Percentiles rank a stretch among this genome's conserved stretches.
phyloP scores from a whole-genome alignment of 2,113 vertebrate genomes.

The Sinocyclocheilus anshuiensis region DNA sequence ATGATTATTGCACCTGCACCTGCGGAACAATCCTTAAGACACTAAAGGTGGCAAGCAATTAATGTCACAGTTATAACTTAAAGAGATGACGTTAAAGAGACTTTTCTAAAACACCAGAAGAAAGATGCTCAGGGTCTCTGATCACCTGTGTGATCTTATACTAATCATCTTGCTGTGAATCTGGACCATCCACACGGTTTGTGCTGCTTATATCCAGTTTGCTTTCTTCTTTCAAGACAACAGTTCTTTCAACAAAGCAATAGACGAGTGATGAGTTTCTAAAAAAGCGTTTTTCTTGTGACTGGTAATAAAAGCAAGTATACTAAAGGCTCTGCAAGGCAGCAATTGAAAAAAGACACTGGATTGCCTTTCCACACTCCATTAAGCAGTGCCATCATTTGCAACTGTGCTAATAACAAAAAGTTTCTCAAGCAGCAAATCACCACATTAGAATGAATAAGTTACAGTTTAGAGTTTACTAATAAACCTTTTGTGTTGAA shows the following conservation, averaged over 20 bases:
- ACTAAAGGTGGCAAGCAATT: background rate
- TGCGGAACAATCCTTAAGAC: background rate
- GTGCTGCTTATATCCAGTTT: background rate
- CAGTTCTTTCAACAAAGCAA: background rate
- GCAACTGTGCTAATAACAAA: background rate
- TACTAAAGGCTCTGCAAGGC: background rate
- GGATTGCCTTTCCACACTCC: background rate
- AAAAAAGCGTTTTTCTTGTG: background rate
- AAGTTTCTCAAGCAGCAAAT: background rate
- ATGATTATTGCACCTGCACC: background rate
- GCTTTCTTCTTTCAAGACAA: background rate
- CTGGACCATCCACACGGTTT: background rate
- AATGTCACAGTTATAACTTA: background rate
- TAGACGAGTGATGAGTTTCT: background rate
- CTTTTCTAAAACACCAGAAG: background rate
- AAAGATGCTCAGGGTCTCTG: background rate
- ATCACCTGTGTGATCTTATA: background rate
- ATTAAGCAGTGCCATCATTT: background rate
- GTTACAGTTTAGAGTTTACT: background rate
- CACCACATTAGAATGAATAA: background rate
- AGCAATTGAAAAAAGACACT: background rate
- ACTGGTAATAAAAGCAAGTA: background rate
- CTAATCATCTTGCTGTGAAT: background rate
- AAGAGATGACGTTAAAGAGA: background rate
- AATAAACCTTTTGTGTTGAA: background rate